Evolutionary conservation across 1,140 invertebrate species (phyloP).

Genomic region (Idris sp.): DNA sequence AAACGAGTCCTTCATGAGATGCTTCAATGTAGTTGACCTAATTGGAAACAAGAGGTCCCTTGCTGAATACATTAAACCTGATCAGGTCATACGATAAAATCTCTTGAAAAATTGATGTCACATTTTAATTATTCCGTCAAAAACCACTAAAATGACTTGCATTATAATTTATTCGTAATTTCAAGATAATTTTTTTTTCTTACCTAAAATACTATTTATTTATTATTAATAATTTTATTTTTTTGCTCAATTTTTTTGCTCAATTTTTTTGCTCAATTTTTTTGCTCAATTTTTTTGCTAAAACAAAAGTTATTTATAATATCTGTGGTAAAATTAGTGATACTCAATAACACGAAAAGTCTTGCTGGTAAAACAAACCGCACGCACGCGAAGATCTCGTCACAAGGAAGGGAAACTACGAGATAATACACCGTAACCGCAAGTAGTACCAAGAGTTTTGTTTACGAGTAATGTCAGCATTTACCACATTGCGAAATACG

Average conservation of each 20-base stretch:
- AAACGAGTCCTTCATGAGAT: slow-evolving; percentile 57
- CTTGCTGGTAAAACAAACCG: slow-evolving; percentile 49
- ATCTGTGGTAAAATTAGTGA: slow-evolving; percentile 45
- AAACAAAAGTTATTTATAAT: slow-evolving; percentile 16
- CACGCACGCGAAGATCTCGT: slow-evolving; percentile 61
- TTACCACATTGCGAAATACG: slow-evolving; percentile 68
- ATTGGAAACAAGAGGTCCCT: slow-evolving; percentile 57
- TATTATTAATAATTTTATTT: too few species aligned
- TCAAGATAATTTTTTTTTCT: too few species aligned
- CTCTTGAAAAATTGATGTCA: slow-evolving; percentile 19
- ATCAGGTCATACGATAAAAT: slow-evolving; percentile 42
- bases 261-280: too few species aligned
- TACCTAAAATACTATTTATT: too few species aligned
- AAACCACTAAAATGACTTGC: not conserved
- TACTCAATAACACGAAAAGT: slow-evolving; percentile 57
- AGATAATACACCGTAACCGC: slow-evolving; percentile 64
- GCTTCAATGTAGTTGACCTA: slow-evolving; percentile 60
- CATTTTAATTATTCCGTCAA: slow-evolving; percentile 21
- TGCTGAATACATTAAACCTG: slow-evolving; percentile 52
- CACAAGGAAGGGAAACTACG: slow-evolving; percentile 36
- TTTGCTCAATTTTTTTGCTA: too few species aligned
- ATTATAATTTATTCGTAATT: too few species aligned
- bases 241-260: too few species aligned
- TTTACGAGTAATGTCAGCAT: slow-evolving; percentile 70
- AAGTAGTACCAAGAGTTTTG: slow-evolving; percentile 63